Base-by-base conservation (phyloP, 2,113 vertebrate species). In the Corythornis cristatus region DNA sequence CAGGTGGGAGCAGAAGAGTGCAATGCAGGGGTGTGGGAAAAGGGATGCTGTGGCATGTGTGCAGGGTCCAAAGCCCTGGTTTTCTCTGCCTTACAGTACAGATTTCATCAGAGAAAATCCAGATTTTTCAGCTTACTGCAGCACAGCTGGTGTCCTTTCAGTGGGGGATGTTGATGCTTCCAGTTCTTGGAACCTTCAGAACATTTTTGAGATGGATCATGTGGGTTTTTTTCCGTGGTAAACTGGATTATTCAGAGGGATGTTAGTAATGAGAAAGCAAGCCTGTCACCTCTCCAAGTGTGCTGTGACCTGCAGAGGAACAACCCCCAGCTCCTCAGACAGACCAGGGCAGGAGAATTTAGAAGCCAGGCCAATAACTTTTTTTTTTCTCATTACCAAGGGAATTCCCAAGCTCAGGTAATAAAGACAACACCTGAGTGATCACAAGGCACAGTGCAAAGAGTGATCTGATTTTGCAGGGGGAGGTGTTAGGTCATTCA, bases 141-240 rank as follows among this genome's bases (percentile, higher is more conserved):
- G 71, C 81, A 89, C 92, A 92, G 91, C 78, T 94, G 93, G 81
- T 91, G 74, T 87, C 87, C 94, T 85, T 83, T 87, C 81, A 94
- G 87, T 40, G n/a, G 35, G 9, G 33, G 58, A 87, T 83, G 74
- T 78, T 64, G 62, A n/a, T 66, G 84, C 83, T 93, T 96, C 84
- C 62, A 76, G 61, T 96, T 93, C 86, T 83, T 79, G 78, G 86
- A 94, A 93, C 31, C 42, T 76, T 95, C 62, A 76, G 93, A 95
- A 96, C 18, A 1, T 82, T 93, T 72, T 72, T 68, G 67, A 90
- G 64, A 85, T 58, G 82, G 74, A 85, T 82, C 50, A 5, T 79
- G 29, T 33, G 21, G 51, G 25, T 43, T 65, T 65, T 92, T 94
- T 93, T 82, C 56, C 37, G n/a, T 46, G 45, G 50, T 84, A 91